These are phyloP conservation scores for Carassius carassius DNA, from an alignment of 2,113 vertebrate genomes.

Conservation along the genomic window DNA sequence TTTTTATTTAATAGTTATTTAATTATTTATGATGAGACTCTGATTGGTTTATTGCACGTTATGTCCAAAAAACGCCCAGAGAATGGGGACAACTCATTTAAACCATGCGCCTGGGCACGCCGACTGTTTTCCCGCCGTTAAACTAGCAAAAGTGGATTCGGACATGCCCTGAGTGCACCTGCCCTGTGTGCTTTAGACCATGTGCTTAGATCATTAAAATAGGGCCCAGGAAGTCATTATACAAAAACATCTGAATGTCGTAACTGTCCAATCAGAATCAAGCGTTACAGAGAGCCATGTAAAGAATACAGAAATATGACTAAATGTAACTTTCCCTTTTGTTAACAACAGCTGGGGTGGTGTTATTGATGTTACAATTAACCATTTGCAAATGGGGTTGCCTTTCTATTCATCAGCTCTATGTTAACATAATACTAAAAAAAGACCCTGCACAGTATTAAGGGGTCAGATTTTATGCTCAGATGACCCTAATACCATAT, in stretches of 20 bases:
- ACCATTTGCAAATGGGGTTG: neutral
- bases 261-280: neutral
- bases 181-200: too few relatives aligned
- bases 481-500: neutral
- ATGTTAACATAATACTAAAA: slow-evolving; percentile 9
- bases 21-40: too few relatives aligned
- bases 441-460: slow-evolving; percentile 17
- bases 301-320: neutral
- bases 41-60: too few relatives aligned
- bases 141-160: too few relatives aligned
- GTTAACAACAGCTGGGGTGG: neutral
- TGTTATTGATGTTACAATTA: slow-evolving; percentile 19
- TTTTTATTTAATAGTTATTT: too few relatives aligned
- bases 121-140: too few relatives aligned
- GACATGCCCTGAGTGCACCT: too few relatives aligned
- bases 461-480: neutral
- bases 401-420: slow-evolving; percentile 38
- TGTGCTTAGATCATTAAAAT: too few relatives aligned
- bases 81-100: too few relatives aligned
- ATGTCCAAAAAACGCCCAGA: too few relatives aligned
- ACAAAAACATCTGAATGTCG: neutral
- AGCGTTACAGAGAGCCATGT: neutral
- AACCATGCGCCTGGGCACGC: too few relatives aligned
- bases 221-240: neutral
- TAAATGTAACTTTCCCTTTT: neutral